Conservation (phyloP, 2,113 vertebrate genomes). For the Nesogale talazaci region DNA sequence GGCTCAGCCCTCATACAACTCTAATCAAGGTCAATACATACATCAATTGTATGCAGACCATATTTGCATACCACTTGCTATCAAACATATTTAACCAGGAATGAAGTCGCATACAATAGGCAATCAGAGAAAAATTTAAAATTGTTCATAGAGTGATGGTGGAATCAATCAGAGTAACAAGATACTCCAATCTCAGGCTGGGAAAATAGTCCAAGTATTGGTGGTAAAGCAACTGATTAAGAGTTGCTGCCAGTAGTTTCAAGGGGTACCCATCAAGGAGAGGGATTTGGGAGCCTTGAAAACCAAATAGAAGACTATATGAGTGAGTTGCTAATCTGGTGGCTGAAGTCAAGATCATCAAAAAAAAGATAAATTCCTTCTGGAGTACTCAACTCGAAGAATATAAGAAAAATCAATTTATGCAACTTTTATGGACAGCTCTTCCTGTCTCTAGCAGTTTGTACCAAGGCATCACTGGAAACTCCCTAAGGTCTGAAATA, state of each 20-base stretch:
- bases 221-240: conserved; percentile 33
- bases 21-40: too few relatives aligned
- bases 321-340: conserved; percentile 10
- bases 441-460: conserved; percentile 44
- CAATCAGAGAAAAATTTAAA: background rate
- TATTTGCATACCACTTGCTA: conserved; percentile 50
- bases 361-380: conserved; percentile 34
- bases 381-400: background rate
- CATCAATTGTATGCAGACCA: too few relatives aligned
- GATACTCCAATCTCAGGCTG: background rate
- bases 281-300: background rate
- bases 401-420: conserved; percentile 23
- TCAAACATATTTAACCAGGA: background rate
- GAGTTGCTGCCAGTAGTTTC: background rate
- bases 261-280: background rate
- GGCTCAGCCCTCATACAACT: too few relatives aligned
- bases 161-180: background rate
- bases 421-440: background rate
- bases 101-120: background rate
- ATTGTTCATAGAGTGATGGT: background rate
- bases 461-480: conserved; percentile 26
- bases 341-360: conserved; percentile 52
- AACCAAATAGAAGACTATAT: conserved; percentile 24
- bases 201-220: background rate
- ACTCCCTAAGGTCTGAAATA: conserved; percentile 45